Evolutionary conservation across 2,113 vertebrate species (phyloP).

Genomic region (Neotragus pygmaeus): DNA sequence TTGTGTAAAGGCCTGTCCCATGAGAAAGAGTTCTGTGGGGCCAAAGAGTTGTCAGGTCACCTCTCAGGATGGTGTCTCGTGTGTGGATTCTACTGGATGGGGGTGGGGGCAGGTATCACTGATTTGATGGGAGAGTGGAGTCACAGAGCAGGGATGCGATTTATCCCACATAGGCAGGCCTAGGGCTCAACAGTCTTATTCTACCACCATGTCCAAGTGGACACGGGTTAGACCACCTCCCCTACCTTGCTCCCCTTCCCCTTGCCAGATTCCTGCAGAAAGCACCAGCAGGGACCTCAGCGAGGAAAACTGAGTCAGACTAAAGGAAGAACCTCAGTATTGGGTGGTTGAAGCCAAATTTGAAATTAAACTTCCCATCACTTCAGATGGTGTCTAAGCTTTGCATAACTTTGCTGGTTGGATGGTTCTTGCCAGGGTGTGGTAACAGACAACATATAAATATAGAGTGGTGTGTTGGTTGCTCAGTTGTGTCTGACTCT

Average conservation of each 20-base stretch:
- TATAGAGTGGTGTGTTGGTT: background rate
- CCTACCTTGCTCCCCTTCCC: fast-evolving
- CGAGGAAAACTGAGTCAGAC: background rate
- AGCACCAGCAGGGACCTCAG: fast-evolving
- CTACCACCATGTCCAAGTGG: background rate
- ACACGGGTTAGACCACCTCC: background rate
- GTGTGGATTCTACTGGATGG: too few species aligned
- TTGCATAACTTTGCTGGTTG: background rate
- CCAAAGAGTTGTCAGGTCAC: background rate
- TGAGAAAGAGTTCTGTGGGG: background rate
- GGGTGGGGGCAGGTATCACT: background rate
- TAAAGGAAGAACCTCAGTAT: background rate
- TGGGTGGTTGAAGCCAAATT: background rate
- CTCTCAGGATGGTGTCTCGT: fast-evolving
- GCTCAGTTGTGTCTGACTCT: background rate
- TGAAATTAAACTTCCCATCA: background rate
- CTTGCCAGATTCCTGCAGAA: background rate
- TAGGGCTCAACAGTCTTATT: background rate
- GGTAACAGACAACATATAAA: background rate
- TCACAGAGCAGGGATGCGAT: background rate
- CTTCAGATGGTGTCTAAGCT: background rate
- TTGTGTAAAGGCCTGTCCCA: background rate
- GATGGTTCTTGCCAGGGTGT: background rate
- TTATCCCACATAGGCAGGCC: background rate
- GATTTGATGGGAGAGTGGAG: background rate